Evolutionary conservation across 2,797 vertebrate genomes (phyloP).

Genomic region (Dallia pectoralis): DNA sequence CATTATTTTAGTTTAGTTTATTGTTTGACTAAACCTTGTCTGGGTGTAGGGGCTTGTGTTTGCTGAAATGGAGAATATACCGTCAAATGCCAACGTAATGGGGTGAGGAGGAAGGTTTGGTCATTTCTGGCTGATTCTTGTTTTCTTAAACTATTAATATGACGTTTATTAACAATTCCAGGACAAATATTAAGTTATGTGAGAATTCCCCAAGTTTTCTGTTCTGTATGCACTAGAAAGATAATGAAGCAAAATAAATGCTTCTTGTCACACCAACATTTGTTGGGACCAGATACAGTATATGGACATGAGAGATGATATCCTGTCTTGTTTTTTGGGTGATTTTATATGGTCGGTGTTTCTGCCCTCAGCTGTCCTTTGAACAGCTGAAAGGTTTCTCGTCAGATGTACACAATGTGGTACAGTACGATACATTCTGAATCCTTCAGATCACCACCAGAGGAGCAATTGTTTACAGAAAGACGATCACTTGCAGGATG

Average conservation of each 20-base stretch:
- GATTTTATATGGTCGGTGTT: conserved; percentile 40
- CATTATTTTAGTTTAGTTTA: too few species aligned
- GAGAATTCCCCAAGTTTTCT: too few species aligned
- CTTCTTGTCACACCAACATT: conserved; percentile 13
- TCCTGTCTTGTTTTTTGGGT: conserved; percentile 45
- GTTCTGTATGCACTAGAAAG: not conserved
- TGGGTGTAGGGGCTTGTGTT: too few species aligned
- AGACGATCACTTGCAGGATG: conserved; percentile 28
- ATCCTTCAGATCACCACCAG: conserved; percentile 32
- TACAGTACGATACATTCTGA: conserved; percentile 19
- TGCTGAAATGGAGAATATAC: too few species aligned
- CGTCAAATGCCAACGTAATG: too few species aligned
- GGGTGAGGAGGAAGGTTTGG: too few species aligned
- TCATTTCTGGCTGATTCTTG: too few species aligned
- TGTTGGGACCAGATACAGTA: conserved; percentile 34
- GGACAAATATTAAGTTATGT: too few species aligned
- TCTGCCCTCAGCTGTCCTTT: conserved; percentile 52
- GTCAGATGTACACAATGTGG: conserved; percentile 35
- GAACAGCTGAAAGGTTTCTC: conserved; percentile 39
- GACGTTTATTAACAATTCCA: too few species aligned
- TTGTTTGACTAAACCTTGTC: too few species aligned
- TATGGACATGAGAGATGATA: conserved; percentile 48
- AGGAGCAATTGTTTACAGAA: conserved; percentile 34
- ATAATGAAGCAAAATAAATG: conserved; percentile 1
- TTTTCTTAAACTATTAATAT: too few species aligned